Evolutionary conservation across 2,113 vertebrate species (phyloP), one percentile per base, ranked within the genome.

Genomic region (Sebastes fasciatus): DNA sequence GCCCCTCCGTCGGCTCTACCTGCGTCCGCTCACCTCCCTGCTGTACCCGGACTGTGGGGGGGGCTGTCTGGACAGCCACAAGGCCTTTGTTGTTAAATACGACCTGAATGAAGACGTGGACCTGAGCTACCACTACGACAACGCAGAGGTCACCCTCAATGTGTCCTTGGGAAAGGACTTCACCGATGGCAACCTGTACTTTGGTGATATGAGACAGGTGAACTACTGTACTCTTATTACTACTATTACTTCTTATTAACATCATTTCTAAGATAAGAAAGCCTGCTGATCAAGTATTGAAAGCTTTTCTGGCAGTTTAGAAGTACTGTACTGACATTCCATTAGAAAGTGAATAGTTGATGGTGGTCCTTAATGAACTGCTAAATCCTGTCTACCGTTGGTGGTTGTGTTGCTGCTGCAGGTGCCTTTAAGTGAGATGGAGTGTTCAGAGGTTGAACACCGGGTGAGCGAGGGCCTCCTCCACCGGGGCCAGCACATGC

Each of bases 61-160:
- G 0, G 64, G 80, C 49, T 87, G 74, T 61, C 92, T 99, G 74
- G 97, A 99, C 93, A 99, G 97, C 90, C 98, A 99, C 91, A 98
- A 95, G 9, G 98, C 97, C 0, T 99, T 99, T 2, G 96, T 96
- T 8, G 98, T 99, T 83, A 99, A 97, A 83, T 99, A 99, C 0
- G 91, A 96, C 0, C 90, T 95, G 8, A 90, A 94, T 0, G 92
- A 98, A 92, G 98, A 99, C 86, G 87, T 96, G 48, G 97, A 98
- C 69, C 82, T 99, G 42, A 96, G 96, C 91, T 97, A 96, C 54
- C 98, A 99, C 92, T 99, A 97, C 0, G 98, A 99, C 89, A 99
- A 99, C 0, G 96, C 98, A 0, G 98, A 99, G 84, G 95, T 99
- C 86, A 99, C 98, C 4, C 84, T 99, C 9, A 99, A 99, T 0